Base-by-base conservation (phyloP, 2,888 invertebrate species). In the Spilosoma lubricipeda region DNA sequence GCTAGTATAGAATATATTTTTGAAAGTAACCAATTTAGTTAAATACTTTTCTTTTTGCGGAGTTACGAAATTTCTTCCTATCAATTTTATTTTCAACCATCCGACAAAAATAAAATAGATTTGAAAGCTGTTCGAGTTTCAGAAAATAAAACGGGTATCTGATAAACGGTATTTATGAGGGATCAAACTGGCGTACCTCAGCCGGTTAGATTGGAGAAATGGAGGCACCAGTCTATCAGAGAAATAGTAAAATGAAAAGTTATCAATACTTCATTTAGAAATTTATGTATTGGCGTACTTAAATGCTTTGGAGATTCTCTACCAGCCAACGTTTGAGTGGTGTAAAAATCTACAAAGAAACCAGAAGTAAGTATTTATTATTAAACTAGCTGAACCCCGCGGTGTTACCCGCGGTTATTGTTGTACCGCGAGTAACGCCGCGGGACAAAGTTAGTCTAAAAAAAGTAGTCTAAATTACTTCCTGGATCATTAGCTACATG, bases 101-200 rank as follows among this genome's bases (percentile, higher is more conserved):
- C 30, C n/a, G n/a, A 56, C 42, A 70, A 63, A 70, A 70, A 56
- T 56, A 59, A 70, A 70, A 63, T 59, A 70, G 70, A 59, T 70
- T 70, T 59, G 15, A 30, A 63, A 70, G 39, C n/a, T 7, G 42
- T 59, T 39, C 63, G 63, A 70, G 39, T 70, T 70, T 63, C 39
- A n/a, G 23, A 59, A 30, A 63, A 27, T 36, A 39, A 59, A 15
- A 33, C 13, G 23, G 1, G 23, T 63, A 56, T 70, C 59, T 39
- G 69, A 27, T 23, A 70, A 70, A 66, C 66, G 39, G 39, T 39
- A 66, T 66, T 66, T 66, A 66, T 23, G 39, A 8, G 66, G 39
- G 59, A 56, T 11, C 9, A 11, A n/a, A 56, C 36, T 39, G 64
- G 33, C 30, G 65, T 23, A 65, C 65, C 23, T 65, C n/a, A 13